Conservation (phyloP, 2,113 vertebrate genomes). For the Bagarius yarrelli region DNA sequence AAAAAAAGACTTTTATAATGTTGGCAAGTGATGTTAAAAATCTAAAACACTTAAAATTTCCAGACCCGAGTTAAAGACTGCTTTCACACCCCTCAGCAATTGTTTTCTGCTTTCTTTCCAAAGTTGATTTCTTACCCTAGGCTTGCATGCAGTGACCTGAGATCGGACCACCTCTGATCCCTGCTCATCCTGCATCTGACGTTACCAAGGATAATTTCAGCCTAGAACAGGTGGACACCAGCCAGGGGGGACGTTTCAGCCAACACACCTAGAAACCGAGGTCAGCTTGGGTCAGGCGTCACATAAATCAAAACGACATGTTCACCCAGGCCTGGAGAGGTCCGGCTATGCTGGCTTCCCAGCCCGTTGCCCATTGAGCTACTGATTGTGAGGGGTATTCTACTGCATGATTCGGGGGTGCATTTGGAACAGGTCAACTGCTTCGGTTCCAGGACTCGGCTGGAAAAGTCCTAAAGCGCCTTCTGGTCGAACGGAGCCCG, state of each 20-base stretch:
- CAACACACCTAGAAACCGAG: constrained; percentile 54
- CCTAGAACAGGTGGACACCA: constrained; percentile 64
- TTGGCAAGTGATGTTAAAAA: neutral
- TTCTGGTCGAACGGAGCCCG: constrained; percentile 59
- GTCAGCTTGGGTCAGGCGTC: constrained; percentile 63
- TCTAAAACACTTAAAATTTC: neutral
- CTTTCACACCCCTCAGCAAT: neutral
- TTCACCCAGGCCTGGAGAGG: constrained; percentile 66
- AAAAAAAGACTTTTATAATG: neutral
- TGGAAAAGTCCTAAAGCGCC: constrained; percentile 65
- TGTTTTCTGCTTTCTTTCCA: no score
- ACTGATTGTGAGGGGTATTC: constrained; percentile 54
- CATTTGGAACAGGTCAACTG: constrained; percentile 65
- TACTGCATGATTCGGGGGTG: constrained; percentile 59
- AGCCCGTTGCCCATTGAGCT: constrained; percentile 48
- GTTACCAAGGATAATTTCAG: constrained; percentile 51
- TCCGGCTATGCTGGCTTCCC: constrained; percentile 40
- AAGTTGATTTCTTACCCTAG: constrained; percentile 8
- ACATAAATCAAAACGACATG: constrained; percentile 70
- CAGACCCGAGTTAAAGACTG: neutral
- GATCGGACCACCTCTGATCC: constrained; percentile 53
- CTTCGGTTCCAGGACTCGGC: constrained; percentile 58
- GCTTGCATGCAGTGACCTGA: constrained; percentile 61
- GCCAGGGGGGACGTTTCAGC: constrained; percentile 52
- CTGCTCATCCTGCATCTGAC: constrained; percentile 22